Evolutionary conservation across 2,797 vertebrate genomes (phyloP), one percentile per base, ranked within the genome.

Genomic region (Spinus olivaceus): DNA sequence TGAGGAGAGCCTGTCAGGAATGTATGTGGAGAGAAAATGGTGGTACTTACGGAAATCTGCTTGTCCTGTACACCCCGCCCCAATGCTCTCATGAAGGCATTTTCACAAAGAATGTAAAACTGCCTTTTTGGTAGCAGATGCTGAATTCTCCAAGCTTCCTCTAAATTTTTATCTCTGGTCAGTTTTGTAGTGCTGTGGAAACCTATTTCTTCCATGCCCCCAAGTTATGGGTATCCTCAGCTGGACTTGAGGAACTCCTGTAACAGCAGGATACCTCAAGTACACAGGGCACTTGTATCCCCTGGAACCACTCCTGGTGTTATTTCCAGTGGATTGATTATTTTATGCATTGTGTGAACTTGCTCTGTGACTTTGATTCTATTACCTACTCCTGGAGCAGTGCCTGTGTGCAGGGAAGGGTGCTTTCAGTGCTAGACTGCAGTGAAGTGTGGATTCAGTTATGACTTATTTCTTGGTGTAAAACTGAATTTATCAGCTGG

Each of bases 21-120:
- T 5, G 5, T 2, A 11, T 20, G 4, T 49, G 27, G 11, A 25
- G 49, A 78, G 41, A 13, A 28, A 8, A 27, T 25, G 25, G 27
- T 8, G 25, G 20, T 39, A 12, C 30, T 47, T 10, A 14, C 17
- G 10, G 33, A 49, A 8, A 13, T 67, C 39, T 54, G 41, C 1
- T 1, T 80, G 81, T 66, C 60, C 67, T 42, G 21, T 56, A 10
- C 14, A 44, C 19, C 35, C 20, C 7, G 15, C 39, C 30, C 4
- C 0, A 33, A 6, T 0, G 0, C 41, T 73, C 5, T 37, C 14
- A 3, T 10, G 64, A 46, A 20, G 67, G n/a, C 6, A 33, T 41
- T 22, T 7, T 81, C 63, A 33, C 9, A 28, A 41, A 6, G n/a
- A 47, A 9, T 11, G 32, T 32, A 21, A 14, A 69, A 33, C 20